Evolutionary conservation across 2,888 invertebrate genomes (phyloP).

Genomic region (Lasioglossum leucozonium): DNA sequence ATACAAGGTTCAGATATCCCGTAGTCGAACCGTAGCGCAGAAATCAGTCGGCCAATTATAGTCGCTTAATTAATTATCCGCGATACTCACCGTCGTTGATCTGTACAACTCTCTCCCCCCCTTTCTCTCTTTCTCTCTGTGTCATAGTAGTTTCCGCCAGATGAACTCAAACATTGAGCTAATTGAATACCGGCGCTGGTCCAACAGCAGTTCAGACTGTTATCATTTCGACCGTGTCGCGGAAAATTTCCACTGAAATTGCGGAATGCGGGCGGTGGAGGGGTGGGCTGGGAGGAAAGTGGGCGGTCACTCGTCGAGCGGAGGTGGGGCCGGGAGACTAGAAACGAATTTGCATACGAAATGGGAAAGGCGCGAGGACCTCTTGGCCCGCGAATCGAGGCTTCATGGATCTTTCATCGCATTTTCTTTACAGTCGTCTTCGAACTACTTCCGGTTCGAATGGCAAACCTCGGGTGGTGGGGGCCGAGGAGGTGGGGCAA

Average conservation of each 20-base stretch:
- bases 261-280: not conserved
- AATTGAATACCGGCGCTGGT: constrained; percentile 12
- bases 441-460: not conserved
- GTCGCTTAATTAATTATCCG: constrained; percentile 16
- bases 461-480: not conserved
- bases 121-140: too few relatives aligned
- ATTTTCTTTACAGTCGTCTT: constrained; percentile 17
- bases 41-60: not conserved
- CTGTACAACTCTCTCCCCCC: not conserved
- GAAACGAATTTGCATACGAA: not conserved
- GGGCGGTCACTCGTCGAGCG: not conserved
- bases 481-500: not conserved
- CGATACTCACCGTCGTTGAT: not conserved
- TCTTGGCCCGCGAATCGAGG: not conserved
- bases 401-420: constrained; percentile 25
- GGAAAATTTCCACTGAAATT: not conserved
- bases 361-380: not conserved
- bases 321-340: not conserved
- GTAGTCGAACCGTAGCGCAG: not conserved
- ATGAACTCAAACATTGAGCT: constrained; percentile 30
- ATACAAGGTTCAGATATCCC: not conserved
- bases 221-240: constrained; percentile 31
- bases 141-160: not conserved
- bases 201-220: not conserved
- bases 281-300: not conserved